Conservation (phyloP, 2,888 invertebrate species). For the Portevinia maculata region DNA sequence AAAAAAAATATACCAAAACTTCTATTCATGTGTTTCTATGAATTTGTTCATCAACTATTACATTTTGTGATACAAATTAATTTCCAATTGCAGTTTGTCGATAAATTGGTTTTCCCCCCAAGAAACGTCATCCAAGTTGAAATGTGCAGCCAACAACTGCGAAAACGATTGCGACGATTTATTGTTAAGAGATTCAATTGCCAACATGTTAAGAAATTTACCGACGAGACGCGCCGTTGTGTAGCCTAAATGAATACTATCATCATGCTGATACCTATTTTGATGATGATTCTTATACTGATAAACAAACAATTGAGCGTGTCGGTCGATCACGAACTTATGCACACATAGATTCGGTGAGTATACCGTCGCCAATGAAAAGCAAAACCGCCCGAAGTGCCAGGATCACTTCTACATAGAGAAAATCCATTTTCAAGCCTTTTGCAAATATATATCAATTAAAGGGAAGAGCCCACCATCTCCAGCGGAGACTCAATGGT, state of each 20-base stretch:
- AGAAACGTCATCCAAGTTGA: neutral
- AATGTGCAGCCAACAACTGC: neutral
- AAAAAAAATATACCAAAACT: no score
- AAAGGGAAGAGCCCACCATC: constrained; percentile 64
- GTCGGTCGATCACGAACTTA: constrained; percentile 72
- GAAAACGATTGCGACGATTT: constrained; percentile 60
- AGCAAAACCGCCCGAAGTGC: constrained; percentile 35
- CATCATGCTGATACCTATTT: constrained; percentile 55
- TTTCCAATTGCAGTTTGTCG: constrained; percentile 15
- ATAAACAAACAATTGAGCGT: constrained; percentile 70
- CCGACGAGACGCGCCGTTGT: constrained; percentile 30
- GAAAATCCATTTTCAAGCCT: constrained; percentile 61
- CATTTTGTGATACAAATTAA: no score
- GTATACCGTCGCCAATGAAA: constrained; percentile 12
- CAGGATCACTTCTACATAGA: constrained; percentile 47
- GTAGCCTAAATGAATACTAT: constrained; percentile 38
- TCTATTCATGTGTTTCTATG: no score
- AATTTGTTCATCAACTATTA: no score
- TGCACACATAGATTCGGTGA: constrained; percentile 32
- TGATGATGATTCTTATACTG: constrained; percentile 55
- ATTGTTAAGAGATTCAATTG: constrained; percentile 70
- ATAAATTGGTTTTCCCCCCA: constrained; percentile 53
- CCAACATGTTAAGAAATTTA: constrained; percentile 69
- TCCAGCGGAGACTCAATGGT: constrained; percentile 51
- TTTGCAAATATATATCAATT: constrained; percentile 72